Base-by-base conservation (phyloP, 2,888 invertebrate genomes). In the Notocelia uddmanniana region DNA sequence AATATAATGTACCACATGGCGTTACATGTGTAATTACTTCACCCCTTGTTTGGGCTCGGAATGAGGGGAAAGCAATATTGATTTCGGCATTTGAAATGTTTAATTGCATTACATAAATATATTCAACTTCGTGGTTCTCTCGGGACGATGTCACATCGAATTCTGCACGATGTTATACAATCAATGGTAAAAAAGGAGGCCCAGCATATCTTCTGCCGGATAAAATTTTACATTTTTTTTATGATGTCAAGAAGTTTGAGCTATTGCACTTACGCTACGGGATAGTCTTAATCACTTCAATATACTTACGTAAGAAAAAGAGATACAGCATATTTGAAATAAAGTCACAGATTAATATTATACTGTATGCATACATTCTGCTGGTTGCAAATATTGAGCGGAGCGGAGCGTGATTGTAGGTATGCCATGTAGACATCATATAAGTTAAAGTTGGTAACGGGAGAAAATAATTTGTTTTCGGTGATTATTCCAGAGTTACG, bases 41-140 rank as follows among this genome's bases (percentile, higher is more conserved):
- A 58, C 50, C 70, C 70, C 66, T 45, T 66, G 58, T 64, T 70
- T 60, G 62, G 48, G 57, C 31, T 41, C 41, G 18, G 54, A 54
- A 69, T 37, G 18, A 52, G 59, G 68, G 68, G 68, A 50, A 21
- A 31, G 50, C 18, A 37, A 52, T 68, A 68, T 68, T 52, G 68
- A 68, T 68, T n/a, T 68, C 52, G 59, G 26, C 59, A 26, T 68
- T 68, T 68, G 19, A 52, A 68, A 52, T 48, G 13, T 52, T 37
- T 68, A 60, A 68, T 68, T 68, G 9, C 6, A 34, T 64, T 54
- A 37, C 54, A 54, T 54, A 23, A 52, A 54, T 54, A 23, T 23
- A 64, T 54, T 54, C 21, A n/a, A 37, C 37, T n/a, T n/a, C n/a
- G n/a, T n/a, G 15, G 15, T 11, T 23, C 37, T 21, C 52, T n/a